Evolutionary conservation across 2,888 invertebrate genomes (phyloP).

Genomic region (Pogonocherus hispidulus): DNA sequence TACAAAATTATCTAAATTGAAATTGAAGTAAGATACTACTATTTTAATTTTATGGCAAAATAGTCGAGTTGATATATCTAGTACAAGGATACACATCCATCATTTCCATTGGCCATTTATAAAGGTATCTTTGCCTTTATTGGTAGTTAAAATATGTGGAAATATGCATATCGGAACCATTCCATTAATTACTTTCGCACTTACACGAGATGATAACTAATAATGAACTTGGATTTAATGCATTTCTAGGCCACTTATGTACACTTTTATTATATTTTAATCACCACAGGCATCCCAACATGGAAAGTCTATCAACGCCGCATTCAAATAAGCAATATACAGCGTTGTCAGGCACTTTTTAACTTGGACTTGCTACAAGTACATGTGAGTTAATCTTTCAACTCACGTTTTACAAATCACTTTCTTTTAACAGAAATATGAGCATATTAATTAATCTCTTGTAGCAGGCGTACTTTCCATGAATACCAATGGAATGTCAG

Average conservation of each 20-base stretch:
- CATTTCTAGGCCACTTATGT: constrained; percentile 1
- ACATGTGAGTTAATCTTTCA: not conserved
- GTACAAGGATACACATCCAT: no score
- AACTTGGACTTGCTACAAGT: not conserved
- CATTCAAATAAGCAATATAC: not conserved
- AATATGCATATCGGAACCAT: not conserved
- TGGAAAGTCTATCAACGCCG: not conserved
- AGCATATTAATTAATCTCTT: constrained; percentile 8
- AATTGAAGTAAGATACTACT: no score
- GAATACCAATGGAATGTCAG: constrained; percentile 7
- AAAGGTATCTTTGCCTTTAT: no score
- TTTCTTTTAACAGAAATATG: constrained; percentile 17
- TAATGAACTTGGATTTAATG: not conserved
- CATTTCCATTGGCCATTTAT: no score
- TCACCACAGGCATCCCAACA: not conserved
- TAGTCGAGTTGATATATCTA: no score
- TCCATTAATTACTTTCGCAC: not conserved
- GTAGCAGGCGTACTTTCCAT: not conserved
- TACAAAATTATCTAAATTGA: no score
- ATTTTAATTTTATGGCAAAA: no score
- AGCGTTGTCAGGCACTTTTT: not conserved
- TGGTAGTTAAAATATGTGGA: not conserved
- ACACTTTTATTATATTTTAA: not conserved
- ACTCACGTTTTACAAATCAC: constrained; percentile 7
- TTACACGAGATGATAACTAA: not conserved